These are phyloP conservation scores for Peucedramus taeniatus DNA, from an alignment of 2,113 vertebrate genomes.

Conservation along the genomic window DNA sequence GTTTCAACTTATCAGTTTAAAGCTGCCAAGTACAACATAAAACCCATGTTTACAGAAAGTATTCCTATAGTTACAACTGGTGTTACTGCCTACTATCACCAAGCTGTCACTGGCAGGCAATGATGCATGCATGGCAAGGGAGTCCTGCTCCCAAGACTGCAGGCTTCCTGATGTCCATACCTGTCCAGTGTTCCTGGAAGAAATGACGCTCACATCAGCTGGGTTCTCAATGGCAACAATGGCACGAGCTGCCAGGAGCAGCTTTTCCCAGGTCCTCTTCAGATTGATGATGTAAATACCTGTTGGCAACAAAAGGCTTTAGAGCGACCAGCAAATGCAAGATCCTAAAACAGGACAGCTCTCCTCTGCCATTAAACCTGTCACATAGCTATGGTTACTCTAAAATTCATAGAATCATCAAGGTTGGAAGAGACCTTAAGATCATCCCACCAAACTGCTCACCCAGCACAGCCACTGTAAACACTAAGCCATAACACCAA, in stretches of 20 bases:
- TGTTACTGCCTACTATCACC: neutral
- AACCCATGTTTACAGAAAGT: accelerated
- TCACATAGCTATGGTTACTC: conserved; percentile 72
- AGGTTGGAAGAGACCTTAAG: neutral
- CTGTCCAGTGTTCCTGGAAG: conserved; percentile 97
- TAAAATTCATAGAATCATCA: conserved; percentile 54
- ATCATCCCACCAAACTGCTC: neutral
- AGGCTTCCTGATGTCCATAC: conserved; percentile 58
- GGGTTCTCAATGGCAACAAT: conserved; percentile 99
- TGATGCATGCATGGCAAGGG: accelerated
- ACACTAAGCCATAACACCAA: neutral
- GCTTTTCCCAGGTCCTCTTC: conserved; percentile 98
- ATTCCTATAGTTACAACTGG: neutral
- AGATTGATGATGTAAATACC: conserved; percentile 98
- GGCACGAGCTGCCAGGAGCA: conserved; percentile 92
- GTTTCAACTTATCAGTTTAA: neutral
- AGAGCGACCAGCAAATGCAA: neutral
- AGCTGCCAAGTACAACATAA: neutral
- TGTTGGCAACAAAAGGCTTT: conserved; percentile 2
- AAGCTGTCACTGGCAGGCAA: neutral
- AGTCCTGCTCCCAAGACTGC: neutral
- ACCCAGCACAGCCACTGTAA: neutral
- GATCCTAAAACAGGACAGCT: accelerated
- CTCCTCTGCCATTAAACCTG: neutral
- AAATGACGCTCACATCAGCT: conserved; percentile 97